phyloP scores from a whole-genome alignment of 2,888 invertebrate genomes.

The Nemoura dubitans region DNA sequence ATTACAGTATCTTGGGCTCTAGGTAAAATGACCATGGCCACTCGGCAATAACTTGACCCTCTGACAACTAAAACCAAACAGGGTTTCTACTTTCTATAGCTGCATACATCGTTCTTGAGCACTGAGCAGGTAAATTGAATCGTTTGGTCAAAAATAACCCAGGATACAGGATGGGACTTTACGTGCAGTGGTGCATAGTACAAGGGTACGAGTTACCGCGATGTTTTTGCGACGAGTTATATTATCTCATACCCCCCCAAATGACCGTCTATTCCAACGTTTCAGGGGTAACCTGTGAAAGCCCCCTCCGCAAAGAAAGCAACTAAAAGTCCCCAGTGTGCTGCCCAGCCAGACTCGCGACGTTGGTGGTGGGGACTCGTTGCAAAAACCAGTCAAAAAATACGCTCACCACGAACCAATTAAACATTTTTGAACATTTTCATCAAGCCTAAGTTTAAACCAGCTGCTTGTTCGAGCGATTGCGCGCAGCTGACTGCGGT shows the following conservation, averaged over 20 bases:
- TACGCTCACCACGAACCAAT: background rate
- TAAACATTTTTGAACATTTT: background rate
- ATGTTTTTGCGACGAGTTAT: background rate
- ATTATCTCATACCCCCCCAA: background rate
- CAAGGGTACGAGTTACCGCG: background rate
- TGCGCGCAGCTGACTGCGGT: background rate
- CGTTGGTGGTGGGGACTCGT: constrained; percentile 7
- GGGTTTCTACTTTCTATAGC: background rate
- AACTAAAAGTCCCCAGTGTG: background rate
- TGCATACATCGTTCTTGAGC: too few relatives aligned
- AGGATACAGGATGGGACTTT: background rate
- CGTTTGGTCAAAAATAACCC: background rate
- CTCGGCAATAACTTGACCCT: too few relatives aligned
- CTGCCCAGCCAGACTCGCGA: background rate
- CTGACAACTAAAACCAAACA: background rate
- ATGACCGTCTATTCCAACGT: background rate
- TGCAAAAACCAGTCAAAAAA: constrained; percentile 20
- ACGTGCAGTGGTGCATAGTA: background rate
- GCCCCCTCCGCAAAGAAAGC: constrained; percentile 39
- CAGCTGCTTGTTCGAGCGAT: background rate
- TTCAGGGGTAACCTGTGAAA: constrained; percentile 24
- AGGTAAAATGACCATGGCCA: too few relatives aligned
- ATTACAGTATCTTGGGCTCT: too few relatives aligned
- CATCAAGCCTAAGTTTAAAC: background rate
- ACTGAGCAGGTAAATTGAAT: background rate